Conservation (phyloP, 1,140 invertebrate species). For the Antheraea mylitta region DNA sequence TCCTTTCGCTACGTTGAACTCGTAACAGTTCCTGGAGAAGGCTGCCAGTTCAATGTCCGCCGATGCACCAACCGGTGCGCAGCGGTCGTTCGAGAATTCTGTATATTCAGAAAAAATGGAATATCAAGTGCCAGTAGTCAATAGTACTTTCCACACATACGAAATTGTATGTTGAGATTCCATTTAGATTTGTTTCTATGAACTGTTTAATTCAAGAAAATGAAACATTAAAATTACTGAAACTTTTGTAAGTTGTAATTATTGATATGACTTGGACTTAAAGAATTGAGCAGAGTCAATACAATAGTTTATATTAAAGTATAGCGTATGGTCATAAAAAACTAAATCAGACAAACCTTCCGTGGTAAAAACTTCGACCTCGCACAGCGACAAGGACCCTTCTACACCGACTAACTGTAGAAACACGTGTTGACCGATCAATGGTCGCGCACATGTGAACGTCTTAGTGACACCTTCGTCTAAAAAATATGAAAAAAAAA, state of each 20-base stretch:
- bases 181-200: no score
- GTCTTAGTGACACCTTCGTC: slow-evolving; percentile 95
- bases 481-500: slow-evolving; percentile 59
- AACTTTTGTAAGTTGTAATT: no score
- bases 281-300: no score
- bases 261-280: no score
- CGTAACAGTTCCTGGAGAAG: slow-evolving; percentile 93
- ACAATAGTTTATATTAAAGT: no score
- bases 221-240: no score
- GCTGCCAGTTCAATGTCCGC: slow-evolving; percentile 87
- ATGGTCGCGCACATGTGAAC: slow-evolving; percentile 90
- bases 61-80: slow-evolving; percentile 83
- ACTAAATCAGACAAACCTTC: slow-evolving; percentile 81
- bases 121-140: not conserved
- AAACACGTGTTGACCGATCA: slow-evolving; percentile 92
- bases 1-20: slow-evolving; percentile 90
- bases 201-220: no score
- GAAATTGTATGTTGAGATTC: no score
- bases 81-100: slow-evolving; percentile 91
- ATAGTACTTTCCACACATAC: not conserved
- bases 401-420: slow-evolving; percentile 94
- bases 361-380: slow-evolving; percentile 94
- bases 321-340: no score
- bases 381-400: slow-evolving; percentile 92
- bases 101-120: slow-evolving; percentile 26